Base-by-base conservation (phyloP, 2,888 invertebrate species). In the Oxystoma pomonae region DNA sequence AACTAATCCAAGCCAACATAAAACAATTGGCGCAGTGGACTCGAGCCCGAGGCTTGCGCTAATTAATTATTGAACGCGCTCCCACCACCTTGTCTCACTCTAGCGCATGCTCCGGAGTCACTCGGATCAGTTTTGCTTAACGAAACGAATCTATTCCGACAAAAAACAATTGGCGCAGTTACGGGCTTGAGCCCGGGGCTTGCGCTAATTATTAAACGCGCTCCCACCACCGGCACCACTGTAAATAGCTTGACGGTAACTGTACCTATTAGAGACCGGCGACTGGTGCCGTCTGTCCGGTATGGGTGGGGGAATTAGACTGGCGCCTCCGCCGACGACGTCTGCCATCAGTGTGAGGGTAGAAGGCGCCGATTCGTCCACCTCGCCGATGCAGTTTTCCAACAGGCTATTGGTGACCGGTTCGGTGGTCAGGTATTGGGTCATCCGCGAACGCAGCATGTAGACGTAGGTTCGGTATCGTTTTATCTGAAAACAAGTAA, bases 391-490 rank as follows among this genome's bases (percentile, higher is more conserved):
- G 70, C 84, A 81, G 72, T 82, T 84, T 65, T 86, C 86, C 58
- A 82, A 82, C 70, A 85, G 73, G 53, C 53, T 53, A 16, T 19
- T 53, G 35, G 35, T 35, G 35, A 35, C 12, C 53, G 85, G 85
- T 1, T 83, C 82, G 70, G 83, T 84, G 18, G 65, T 62, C 17
- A 65, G 63, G 19, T 61, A 61, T 19, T 62, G 62, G 18, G 85
- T 81, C 75, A 91, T 83, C 71, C 89, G 87, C 70, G 89, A 86
- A 63, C 88, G 86, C 77, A 93, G 83, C 76, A 90, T 86, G 81
- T 88, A 87, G 71, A 89, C 88, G 82, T 93, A 93, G 63, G 91
- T 90, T 78, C 90, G 89, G 82, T 93, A 93, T 76, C 92, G 84
- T 81, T 91, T 92, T 73, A 92, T 81, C 93, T 93, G 80, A 1